These are phyloP conservation scores for Saturnia japonica DNA, from an alignment of 2,888 invertebrate genomes.

Conservation along the genomic window DNA sequence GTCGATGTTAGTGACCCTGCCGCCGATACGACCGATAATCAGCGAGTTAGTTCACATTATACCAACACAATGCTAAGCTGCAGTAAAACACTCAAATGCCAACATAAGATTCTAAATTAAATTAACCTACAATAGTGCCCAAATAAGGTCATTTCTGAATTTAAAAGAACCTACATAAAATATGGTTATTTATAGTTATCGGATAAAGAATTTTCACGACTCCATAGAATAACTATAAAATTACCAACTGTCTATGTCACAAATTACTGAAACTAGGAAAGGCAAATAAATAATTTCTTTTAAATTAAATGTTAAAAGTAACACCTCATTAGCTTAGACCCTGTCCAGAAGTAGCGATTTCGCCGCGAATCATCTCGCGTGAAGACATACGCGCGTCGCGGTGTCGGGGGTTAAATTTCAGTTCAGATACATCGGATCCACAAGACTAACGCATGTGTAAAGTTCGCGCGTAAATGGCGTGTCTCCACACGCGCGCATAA, in stretches of 20 bases:
- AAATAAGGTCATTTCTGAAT: background rate
- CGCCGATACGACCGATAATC: slow-evolving; percentile 53
- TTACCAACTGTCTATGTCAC: background rate
- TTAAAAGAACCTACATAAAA: background rate
- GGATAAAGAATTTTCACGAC: background rate
- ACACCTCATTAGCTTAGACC: slow-evolving; percentile 27
- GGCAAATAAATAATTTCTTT: slow-evolving; percentile 12
- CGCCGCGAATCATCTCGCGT: no score
- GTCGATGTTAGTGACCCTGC: slow-evolving; percentile 55
- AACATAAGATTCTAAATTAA: background rate
- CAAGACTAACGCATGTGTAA: no score
- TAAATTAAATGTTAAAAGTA: slow-evolving; percentile 22
- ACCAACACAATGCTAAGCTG: slow-evolving; percentile 35
- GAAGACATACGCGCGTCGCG: no score
- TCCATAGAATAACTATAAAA: background rate
- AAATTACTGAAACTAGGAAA: background rate
- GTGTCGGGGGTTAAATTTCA: no score
- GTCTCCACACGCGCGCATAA: no score
- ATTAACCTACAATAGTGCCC: background rate
- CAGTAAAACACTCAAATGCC: slow-evolving; percentile 11
- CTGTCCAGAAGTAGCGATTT: no score
- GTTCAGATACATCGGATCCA: no score
- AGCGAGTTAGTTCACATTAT: slow-evolving; percentile 63
- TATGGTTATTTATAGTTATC: background rate
- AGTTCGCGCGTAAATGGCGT: no score